Evolutionary conservation across 2,113 vertebrate genomes (phyloP), one percentile per base, ranked within the genome.

Genomic region (Lagopus leucura): DNA sequence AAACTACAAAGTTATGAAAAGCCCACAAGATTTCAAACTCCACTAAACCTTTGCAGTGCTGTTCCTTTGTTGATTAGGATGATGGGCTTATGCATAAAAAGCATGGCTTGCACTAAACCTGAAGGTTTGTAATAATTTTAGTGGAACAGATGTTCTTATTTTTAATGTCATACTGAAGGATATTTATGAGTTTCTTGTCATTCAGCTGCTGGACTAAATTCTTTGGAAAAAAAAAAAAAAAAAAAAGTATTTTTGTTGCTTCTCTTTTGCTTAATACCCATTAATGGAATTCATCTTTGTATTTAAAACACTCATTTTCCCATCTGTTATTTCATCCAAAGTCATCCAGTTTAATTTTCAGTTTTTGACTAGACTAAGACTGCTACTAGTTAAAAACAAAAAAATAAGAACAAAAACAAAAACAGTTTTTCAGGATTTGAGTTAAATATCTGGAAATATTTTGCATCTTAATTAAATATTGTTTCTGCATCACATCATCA

Each of bases 71-170:
- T 96, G 69, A 88, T 89, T 90, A 91, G 38, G 52, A 71, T 72
- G 30, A 64, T 86, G 72, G 61, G 12, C 67, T 89, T 70, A 16
- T 19, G 48, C 22, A 81, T 82, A 60, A 90, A 92, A 88, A 79
- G 70, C 95, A 82, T 64, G 58, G 50, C 54, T 86, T 74, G 12
- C 20, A 38, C 11, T 73, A 88, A 89, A 92, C 54, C 63, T 86
- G 48, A 17, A 38, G 34, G 72, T 84, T 85, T 89, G 20, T 89
- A 94, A 82, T 86, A 92, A 92, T 90, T 94, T 58, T 10, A 80
- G 14, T 16, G 75, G 94, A 96, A 30, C 38, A 93, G 74, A 50
- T 95, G 45, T 86, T 97, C 36, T 78, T 60, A 55, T 92, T 96
- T 87, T 85, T 63, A 67, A 72, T 60, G 11, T 80, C 48, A 64